These are phyloP conservation scores for Glyptemys insculpta DNA, from an alignment of 2,797 vertebrate genomes.

Conservation along the genomic window DNA sequence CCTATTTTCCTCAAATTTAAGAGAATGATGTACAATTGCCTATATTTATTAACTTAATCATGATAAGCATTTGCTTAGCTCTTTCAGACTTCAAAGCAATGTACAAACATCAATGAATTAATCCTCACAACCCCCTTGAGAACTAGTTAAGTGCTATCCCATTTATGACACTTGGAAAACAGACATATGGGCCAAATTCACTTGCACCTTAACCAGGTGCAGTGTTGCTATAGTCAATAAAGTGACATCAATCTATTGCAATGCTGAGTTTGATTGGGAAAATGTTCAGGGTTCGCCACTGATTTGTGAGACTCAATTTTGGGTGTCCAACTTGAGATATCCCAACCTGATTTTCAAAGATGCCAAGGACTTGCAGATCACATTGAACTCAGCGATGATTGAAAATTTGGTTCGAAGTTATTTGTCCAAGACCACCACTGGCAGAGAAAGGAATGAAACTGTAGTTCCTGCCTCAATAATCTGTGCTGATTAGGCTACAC, in stretches of 20 bases:
- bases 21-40: not conserved
- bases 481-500: not conserved
- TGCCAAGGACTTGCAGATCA: not conserved
- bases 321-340: not conserved
- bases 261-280: not conserved
- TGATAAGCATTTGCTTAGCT: not conserved
- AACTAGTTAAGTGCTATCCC: not conserved
- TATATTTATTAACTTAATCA: not conserved
- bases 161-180: not conserved
- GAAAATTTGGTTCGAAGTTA: not conserved
- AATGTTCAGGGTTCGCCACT: not conserved
- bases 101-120: not conserved
- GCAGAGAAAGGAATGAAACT: not conserved
- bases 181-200: not conserved
- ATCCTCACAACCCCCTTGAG: rapidly evolving
- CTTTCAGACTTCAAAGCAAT: rapidly evolving
- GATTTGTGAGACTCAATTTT: not conserved
- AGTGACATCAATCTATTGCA: not conserved
- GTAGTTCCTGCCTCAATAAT: not conserved
- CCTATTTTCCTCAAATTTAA: not conserved
- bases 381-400: not conserved
- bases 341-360: not conserved
- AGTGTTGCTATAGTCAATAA: not conserved
- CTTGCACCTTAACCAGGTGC: not conserved
- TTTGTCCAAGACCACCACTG: not conserved